Conservation (phyloP, 2,113 vertebrate species). For the Aspiorhynchus laticeps region DNA sequence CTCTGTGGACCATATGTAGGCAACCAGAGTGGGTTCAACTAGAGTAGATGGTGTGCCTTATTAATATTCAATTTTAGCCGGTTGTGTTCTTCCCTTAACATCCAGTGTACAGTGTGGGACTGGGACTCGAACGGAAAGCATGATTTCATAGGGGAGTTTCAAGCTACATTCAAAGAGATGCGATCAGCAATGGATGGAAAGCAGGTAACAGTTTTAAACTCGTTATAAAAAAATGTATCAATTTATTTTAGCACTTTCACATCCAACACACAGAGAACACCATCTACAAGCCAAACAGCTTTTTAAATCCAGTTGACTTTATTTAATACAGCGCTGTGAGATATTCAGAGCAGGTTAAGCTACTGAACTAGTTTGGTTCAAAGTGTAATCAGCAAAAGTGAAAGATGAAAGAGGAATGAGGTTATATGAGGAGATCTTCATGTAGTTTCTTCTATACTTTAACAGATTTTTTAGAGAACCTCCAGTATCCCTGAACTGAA, state of each 20-base stretch:
- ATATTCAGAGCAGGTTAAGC: background rate
- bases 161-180: conserved; percentile 95
- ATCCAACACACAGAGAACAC: background rate
- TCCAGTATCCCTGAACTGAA: background rate
- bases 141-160: conserved; percentile 96
- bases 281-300: background rate
- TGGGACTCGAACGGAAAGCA: conserved; percentile 99
- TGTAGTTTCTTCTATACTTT: conserved; percentile 18
- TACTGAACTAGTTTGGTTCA: conserved; percentile 1
- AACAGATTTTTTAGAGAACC: background rate
- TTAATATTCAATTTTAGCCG: background rate
- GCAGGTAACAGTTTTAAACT: conserved; percentile 78
- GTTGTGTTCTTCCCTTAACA: background rate
- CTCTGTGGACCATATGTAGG: conserved; percentile 6
- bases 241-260: background rate
- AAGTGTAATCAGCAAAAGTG: conserved; percentile 17
- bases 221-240: background rate
- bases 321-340: background rate
- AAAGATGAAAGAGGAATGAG: conserved; percentile 35
- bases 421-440: conserved; percentile 35
- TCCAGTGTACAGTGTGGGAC: conserved; percentile 94
- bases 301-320: background rate
- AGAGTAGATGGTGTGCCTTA: background rate
- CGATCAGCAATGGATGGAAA: conserved; percentile 91
- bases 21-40: background rate